Percentiles rank a stretch among this genome's conserved stretches.
Evolutionary conservation across 2,797 vertebrate genomes (phyloP).

Genomic region (Tokudaia tokunoshimensis): DNA sequence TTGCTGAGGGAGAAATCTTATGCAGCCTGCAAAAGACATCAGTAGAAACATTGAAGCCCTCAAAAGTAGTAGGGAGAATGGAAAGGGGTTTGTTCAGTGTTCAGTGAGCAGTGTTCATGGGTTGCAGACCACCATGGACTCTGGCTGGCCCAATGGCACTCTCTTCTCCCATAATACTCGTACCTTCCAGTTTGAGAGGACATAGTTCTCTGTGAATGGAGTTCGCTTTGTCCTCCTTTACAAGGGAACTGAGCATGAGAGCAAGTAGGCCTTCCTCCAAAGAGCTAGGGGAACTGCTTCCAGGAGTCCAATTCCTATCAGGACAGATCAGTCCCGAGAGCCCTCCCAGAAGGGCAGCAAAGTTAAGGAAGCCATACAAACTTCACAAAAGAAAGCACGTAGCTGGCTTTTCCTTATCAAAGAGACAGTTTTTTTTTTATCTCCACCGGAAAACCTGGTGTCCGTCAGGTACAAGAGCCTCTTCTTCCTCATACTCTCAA

Average conservation of each 20-base stretch:
- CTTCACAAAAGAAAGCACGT: background rate
- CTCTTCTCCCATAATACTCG: background rate
- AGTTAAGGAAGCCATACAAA: background rate
- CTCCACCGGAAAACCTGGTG: conserved; percentile 54
- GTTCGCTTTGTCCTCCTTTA: conserved; percentile 3
- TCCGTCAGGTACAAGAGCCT: conserved; percentile 23
- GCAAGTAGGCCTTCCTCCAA: background rate
- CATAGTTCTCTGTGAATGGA: background rate
- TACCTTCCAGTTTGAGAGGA: conserved; percentile 20
- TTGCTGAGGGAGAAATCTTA: background rate
- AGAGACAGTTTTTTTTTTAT: conserved; percentile 21
- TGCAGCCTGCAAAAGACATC: background rate
- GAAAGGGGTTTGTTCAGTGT: too few relatives aligned
- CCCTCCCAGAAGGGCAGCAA: background rate
- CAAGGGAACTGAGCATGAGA: background rate
- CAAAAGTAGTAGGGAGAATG: background rate
- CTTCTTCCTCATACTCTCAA: background rate
- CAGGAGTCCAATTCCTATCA: background rate
- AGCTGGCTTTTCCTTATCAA: background rate
- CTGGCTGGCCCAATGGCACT: background rate
- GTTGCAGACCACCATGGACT: too few relatives aligned
- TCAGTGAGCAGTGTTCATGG: background rate
- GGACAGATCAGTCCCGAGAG: too few relatives aligned
- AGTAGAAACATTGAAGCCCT: background rate
- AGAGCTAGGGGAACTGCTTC: background rate